Evolutionary conservation across 2,888 invertebrate genomes (phyloP).

Genomic region (Apotomis capreana): DNA sequence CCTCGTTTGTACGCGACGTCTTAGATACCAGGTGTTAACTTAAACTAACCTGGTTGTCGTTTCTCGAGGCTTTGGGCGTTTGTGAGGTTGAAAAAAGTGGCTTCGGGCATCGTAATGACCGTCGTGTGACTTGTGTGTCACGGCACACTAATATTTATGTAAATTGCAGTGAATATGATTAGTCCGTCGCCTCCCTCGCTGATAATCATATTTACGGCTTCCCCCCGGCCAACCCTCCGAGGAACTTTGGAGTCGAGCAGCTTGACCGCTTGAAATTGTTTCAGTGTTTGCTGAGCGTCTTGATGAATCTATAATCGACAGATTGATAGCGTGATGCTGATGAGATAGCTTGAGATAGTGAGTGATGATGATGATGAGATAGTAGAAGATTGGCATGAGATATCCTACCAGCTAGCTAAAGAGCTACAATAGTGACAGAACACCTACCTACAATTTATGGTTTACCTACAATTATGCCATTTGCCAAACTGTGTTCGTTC

Average conservation of each 20-base stretch:
- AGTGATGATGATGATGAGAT: too few relatives aligned
- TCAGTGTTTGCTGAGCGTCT: slow-evolving; percentile 15
- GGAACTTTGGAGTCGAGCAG: slow-evolving; percentile 52
- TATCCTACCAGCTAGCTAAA: too few relatives aligned
- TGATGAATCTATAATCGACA: neutral
- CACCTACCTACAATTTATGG: too few relatives aligned
- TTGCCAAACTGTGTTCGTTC: too few relatives aligned
- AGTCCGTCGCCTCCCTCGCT: slow-evolving; percentile 80
- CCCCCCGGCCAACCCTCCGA: slow-evolving; percentile 51
- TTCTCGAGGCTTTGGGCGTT: slow-evolving; percentile 15
- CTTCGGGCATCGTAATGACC: slow-evolving; percentile 54
- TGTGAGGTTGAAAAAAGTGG: slow-evolving; percentile 25
- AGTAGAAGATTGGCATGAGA: too few relatives aligned
- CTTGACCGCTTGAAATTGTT: slow-evolving; percentile 42
- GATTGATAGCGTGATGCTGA: neutral
- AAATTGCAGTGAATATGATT: slow-evolving; percentile 83
- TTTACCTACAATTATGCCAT: too few relatives aligned
- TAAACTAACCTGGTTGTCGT: neutral
- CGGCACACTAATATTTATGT: slow-evolving; percentile 83
- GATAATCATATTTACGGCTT: slow-evolving; percentile 83
- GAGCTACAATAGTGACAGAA: too few relatives aligned
- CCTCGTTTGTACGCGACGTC: neutral
- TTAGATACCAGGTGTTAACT: neutral
- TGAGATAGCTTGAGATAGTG: neutral
- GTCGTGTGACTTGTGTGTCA: slow-evolving; percentile 70